These are phyloP conservation scores for Nyctibius grandis DNA, from an alignment of 2,797 vertebrate genomes.

Conservation along the genomic window DNA sequence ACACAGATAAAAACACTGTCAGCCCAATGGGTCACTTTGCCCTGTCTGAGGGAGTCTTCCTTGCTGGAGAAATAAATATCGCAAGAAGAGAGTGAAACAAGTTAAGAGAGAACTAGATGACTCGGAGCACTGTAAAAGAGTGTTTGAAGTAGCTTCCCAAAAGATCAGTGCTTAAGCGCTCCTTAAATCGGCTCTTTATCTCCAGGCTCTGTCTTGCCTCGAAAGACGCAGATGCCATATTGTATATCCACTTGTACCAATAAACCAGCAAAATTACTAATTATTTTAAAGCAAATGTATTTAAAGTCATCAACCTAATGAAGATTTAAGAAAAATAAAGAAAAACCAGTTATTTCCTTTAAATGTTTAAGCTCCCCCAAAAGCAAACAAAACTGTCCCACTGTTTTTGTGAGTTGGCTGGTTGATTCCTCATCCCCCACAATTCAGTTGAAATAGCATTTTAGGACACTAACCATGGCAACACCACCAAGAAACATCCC, in stretches of 20 bases:
- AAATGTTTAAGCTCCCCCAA: background rate
- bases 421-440: background rate
- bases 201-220: background rate
- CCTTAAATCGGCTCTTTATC: background rate
- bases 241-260: background rate
- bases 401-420: background rate
- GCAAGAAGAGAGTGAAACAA: conserved; percentile 9
- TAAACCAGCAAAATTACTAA: background rate
- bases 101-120: background rate
- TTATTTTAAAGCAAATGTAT: background rate
- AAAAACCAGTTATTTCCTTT: background rate
- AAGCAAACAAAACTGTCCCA: background rate
- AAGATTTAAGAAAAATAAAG: background rate
- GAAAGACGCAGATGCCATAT: background rate
- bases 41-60: background rate
- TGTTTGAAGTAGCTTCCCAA: conserved; percentile 34
- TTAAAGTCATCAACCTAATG: background rate
- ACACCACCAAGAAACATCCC: background rate
- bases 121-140: background rate
- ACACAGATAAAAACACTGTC: background rate
- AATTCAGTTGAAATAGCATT: background rate
- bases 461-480: background rate
- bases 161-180: background rate
- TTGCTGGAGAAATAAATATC: background rate
- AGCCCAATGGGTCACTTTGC: background rate